A percentile compares a stretch with the other conserved stretches of the same genome.
Conservation (phyloP, 2,888 invertebrate genomes). For the Tanypteryx hageni region DNA sequence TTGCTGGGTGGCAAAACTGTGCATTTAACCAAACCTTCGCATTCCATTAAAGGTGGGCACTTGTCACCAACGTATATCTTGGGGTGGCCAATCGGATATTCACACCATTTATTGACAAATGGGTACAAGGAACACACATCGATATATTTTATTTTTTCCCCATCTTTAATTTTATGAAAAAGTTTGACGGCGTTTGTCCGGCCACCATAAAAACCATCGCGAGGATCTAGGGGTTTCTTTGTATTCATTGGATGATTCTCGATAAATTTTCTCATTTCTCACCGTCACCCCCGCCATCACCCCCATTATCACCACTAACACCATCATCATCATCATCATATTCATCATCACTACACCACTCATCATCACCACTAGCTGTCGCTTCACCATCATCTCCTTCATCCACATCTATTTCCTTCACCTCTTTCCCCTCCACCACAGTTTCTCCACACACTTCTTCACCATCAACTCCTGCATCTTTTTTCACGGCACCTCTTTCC, state of each 20-base stretch:
- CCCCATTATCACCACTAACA: too few relatives aligned
- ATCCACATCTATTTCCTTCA: neutral
- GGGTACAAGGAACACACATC: neutral
- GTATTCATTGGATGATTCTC: constrained; percentile 43
- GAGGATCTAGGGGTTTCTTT: constrained; percentile 67
- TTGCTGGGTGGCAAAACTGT: neutral
- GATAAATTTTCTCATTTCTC: neutral
- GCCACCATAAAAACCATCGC: constrained; percentile 69
- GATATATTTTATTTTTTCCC: neutral
- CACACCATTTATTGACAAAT: neutral
- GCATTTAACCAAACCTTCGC: constrained; percentile 3
- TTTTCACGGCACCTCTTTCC: too few relatives aligned
- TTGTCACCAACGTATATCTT: neutral
- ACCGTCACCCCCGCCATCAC: neutral
- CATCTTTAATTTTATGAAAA: constrained; percentile 66
- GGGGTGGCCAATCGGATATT: neutral
- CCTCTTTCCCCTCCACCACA: too few relatives aligned
- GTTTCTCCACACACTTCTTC: too few relatives aligned
- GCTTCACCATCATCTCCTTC: neutral
- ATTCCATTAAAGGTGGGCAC: neutral
- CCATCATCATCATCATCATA: too few relatives aligned
- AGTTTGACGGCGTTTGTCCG: constrained; percentile 69
- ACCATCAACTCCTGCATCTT: too few relatives aligned
- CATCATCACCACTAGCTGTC: too few relatives aligned
- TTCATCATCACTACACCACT: too few relatives aligned